Percentiles rank a stretch among this genome's conserved stretches.
phyloP scores from a whole-genome alignment of 2,113 vertebrate species.

The rat (Rattus norvegicus) region DNA sequence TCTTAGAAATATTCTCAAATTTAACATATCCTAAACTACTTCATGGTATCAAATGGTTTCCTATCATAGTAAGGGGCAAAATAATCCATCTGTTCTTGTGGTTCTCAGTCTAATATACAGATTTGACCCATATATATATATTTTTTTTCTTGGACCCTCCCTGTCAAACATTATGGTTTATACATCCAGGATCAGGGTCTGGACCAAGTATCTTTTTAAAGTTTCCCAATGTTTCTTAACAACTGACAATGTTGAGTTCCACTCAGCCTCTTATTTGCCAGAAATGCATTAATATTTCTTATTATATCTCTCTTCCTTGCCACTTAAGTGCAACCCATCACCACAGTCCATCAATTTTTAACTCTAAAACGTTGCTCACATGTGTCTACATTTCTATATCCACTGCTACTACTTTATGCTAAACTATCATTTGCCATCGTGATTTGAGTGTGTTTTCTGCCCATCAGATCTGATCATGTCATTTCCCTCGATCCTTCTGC shows the following conservation, averaged over 20 bases:
- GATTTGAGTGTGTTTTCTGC: neutral
- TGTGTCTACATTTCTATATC: neutral
- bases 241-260: neutral
- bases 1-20: neutral
- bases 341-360: neutral
- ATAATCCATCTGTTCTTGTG: neutral
- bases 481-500: neutral
- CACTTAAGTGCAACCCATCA: neutral
- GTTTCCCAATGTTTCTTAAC: neutral
- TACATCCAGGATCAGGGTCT: neutral
- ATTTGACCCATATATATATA: neutral
- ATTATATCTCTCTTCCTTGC: neutral
- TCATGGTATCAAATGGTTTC: neutral
- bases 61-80: neutral
- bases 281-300: slow-evolving; percentile 4
- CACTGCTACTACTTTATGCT: neutral
- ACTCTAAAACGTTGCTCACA: slow-evolving; percentile 14
- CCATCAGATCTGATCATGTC: neutral
- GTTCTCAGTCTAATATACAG: neutral
- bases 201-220: neutral
- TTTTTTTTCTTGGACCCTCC: neutral
- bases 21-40: neutral
- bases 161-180: neutral
- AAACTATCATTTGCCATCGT: neutral
- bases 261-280: neutral